These are phyloP conservation scores for Anguilla pacifica DNA, from an alignment of 2,797 vertebrate genomes.

Conservation along the genomic window DNA sequence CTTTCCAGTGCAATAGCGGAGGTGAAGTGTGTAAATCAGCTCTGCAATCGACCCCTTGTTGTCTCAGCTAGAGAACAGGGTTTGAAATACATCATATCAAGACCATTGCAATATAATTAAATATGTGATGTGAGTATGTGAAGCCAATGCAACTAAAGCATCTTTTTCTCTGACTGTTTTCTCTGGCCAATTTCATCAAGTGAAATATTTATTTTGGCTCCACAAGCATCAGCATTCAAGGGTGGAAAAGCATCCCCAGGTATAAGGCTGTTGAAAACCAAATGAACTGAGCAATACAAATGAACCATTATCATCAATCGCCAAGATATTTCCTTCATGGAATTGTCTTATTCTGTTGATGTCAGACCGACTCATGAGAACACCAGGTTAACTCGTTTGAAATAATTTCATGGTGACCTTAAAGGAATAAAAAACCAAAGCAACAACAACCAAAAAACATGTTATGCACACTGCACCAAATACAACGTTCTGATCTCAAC, in stretches of 20 bases:
- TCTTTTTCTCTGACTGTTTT: neutral
- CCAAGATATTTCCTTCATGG: neutral
- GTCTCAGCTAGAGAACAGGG: neutral
- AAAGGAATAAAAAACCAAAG: neutral
- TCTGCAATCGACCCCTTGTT: neutral
- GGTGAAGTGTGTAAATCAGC: neutral
- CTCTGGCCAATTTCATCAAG: neutral
- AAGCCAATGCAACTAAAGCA: neutral
- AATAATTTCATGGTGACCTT: constrained; percentile 14
- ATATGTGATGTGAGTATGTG: neutral
- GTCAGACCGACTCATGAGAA: neutral
- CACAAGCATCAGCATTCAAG: neutral
- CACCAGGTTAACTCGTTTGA: neutral
- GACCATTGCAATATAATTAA: neutral
- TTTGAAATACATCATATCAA: neutral
- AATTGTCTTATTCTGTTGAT: neutral
- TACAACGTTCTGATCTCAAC: constrained; percentile 21
- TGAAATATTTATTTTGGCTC: constrained; percentile 3
- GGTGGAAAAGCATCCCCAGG: neutral
- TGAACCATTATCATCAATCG: neutral
- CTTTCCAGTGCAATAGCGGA: neutral
- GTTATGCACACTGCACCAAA: neutral
- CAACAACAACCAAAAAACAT: neutral
- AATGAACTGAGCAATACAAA: neutral
- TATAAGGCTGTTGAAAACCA: neutral